A percentile compares a stretch with the other conserved stretches of the same genome.
These are phyloP conservation scores for Oncopeltus fasciatus DNA, from an alignment of 1,140 invertebrate species.

Conservation along the genomic window DNA sequence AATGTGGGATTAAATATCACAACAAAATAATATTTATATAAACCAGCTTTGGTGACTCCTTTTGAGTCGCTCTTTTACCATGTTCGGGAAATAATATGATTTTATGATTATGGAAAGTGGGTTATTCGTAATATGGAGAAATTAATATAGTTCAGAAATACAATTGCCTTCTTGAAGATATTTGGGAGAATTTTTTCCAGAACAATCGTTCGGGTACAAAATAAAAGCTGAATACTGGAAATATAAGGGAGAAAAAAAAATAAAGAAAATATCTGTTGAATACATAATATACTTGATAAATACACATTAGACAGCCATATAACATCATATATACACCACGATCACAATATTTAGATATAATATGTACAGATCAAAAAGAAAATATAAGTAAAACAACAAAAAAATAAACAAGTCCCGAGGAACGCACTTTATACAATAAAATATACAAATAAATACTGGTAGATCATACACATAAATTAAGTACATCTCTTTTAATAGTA, in stretches of 20 bases:
- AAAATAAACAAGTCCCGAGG: not conserved
- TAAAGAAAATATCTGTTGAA: not conserved
- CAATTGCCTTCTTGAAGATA: too few species aligned
- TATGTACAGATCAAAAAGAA: not conserved
- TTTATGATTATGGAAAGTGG: too few species aligned
- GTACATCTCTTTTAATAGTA: not conserved
- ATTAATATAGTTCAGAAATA: too few species aligned
- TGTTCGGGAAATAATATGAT: too few species aligned
- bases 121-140: too few species aligned
- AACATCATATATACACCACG: constrained; percentile 10
- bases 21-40: too few species aligned
- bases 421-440: not conserved
- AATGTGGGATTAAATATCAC: too few species aligned
- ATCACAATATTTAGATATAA: constrained; percentile 7
- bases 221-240: not conserved
- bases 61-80: too few species aligned
- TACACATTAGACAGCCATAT: constrained; percentile 7
- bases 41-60: too few species aligned
- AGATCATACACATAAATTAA: not conserved
- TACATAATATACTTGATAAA: constrained; percentile 4
- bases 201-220: not conserved
- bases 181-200: too few species aligned
- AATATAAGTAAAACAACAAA: constrained; percentile 1
- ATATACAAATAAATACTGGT: constrained; percentile 2
- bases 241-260: not conserved